These are phyloP conservation scores for Lysandra bellargus DNA, from an alignment of 2,888 invertebrate genomes.

Conservation along the genomic window DNA sequence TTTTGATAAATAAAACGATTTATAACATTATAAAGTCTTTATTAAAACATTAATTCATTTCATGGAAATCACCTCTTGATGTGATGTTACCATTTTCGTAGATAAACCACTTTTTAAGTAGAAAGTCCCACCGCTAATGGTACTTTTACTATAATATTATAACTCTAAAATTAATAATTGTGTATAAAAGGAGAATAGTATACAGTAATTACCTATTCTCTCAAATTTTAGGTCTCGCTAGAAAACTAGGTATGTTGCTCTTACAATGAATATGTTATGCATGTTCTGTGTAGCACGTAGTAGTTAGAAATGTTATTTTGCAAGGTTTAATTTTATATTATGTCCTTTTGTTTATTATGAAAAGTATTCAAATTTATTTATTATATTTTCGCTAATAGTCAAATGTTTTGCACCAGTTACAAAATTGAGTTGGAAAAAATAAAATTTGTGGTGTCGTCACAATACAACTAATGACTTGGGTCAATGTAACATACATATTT, in stretches of 20 bases:
- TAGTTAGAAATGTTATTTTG: background rate
- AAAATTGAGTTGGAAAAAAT: background rate
- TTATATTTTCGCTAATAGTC: background rate
- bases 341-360: background rate
- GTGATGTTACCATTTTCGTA: background rate
- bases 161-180: background rate
- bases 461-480: background rate
- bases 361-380: background rate
- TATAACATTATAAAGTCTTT: background rate
- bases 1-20: background rate
- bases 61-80: background rate
- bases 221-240: conserved; percentile 57
- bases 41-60: background rate
- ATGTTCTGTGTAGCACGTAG: conserved; percentile 15
- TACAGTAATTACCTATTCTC: background rate
- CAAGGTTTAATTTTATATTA: background rate
- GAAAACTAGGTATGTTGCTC: conserved; percentile 48
- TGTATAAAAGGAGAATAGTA: background rate
- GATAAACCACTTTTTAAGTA: background rate
- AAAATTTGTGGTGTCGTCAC: background rate
- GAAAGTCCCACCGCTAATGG: background rate
- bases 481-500: background rate
- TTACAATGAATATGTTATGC: conserved; percentile 1
- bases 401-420: background rate
- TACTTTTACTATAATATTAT: background rate